A percentile compares a stretch with the other conserved stretches of the same genome.
Evolutionary conservation across 2,888 invertebrate species (phyloP).

Genomic region (Sipha maydis): DNA sequence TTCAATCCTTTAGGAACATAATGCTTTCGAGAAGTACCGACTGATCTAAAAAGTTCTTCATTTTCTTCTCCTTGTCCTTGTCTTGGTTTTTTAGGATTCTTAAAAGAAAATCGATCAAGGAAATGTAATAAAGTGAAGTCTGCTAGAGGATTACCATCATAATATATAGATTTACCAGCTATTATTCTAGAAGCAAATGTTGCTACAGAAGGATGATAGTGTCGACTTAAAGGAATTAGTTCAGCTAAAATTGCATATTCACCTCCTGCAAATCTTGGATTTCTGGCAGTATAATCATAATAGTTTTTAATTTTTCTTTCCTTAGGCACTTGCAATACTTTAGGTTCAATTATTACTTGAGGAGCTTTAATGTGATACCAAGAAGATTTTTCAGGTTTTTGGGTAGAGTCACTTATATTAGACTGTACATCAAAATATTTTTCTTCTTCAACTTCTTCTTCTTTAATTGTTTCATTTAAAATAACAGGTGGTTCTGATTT

Average conservation of each 20-base stretch:
- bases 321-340: constrained; percentile 21
- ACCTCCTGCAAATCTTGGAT: constrained; percentile 87
- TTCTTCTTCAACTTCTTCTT: constrained; percentile 67
- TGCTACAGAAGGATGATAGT: constrained; percentile 92
- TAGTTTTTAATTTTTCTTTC: constrained; percentile 36
- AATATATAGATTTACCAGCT: constrained; percentile 72
- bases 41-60: constrained; percentile 62
- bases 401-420: constrained; percentile 63
- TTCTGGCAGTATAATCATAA: constrained; percentile 80
- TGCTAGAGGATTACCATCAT: constrained; percentile 91
- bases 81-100: constrained; percentile 83
- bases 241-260: constrained; percentile 79
- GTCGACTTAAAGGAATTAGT: constrained; percentile 75
- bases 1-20: constrained; percentile 79
- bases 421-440: constrained; percentile 67
- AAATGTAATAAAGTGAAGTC: constrained; percentile 93
- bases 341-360: constrained; percentile 22
- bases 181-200: constrained; percentile 86
- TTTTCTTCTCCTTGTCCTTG: constrained; percentile 67
- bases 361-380: constrained; percentile 63
- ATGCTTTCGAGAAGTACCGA: constrained; percentile 61
- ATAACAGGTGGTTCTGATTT: background rate
- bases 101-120: constrained; percentile 93
- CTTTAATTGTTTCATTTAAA: constrained; percentile 24
- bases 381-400: constrained; percentile 47